Percentiles rank a stretch among this genome's conserved stretches.
phyloP scores from a whole-genome alignment of 2,797 vertebrate genomes.

The Yasuhikotakia modesta region DNA sequence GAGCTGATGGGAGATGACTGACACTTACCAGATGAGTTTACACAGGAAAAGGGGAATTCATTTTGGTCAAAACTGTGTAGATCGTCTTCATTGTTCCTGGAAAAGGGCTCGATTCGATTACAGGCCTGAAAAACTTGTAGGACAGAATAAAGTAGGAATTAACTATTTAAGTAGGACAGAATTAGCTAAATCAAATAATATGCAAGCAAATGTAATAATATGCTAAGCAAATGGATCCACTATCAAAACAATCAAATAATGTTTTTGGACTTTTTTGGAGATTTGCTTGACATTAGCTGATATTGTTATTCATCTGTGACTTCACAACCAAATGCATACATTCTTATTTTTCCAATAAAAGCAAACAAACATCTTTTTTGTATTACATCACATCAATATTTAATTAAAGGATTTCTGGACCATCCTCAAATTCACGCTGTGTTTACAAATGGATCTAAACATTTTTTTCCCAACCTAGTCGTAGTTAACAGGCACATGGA shows the following conservation, averaged over 20 bases:
- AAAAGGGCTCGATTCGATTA: slow-evolving; percentile 4
- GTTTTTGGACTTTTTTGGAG: neutral
- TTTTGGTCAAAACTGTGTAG: slow-evolving; percentile 5
- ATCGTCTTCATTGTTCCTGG: neutral
- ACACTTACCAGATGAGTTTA: slow-evolving; percentile 30
- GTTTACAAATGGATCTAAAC: slow-evolving; percentile 38
- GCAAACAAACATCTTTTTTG: neutral
- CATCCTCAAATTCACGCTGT: slow-evolving; percentile 13
- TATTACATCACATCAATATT: slow-evolving; percentile 13
- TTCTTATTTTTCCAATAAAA: slow-evolving; percentile 3
- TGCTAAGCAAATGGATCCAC: too few relatives aligned
- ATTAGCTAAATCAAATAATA: slow-evolving; percentile 14
- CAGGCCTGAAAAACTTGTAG: slow-evolving; percentile 39
- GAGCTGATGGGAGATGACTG: neutral
- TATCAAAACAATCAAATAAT: neutral
- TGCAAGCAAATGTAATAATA: too few relatives aligned
- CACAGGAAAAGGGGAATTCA: slow-evolving; percentile 11
- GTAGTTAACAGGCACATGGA: slow-evolving; percentile 33
- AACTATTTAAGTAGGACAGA: neutral
- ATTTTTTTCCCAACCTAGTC: neutral
- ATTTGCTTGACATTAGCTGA: neutral
- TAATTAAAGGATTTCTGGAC: slow-evolving; percentile 38
- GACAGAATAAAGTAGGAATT: neutral
- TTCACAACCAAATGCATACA: neutral
- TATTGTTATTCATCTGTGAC: neutral